phyloP scores from a whole-genome alignment of 1,140 invertebrate genomes.

The Spodoptera frugiperda region DNA sequence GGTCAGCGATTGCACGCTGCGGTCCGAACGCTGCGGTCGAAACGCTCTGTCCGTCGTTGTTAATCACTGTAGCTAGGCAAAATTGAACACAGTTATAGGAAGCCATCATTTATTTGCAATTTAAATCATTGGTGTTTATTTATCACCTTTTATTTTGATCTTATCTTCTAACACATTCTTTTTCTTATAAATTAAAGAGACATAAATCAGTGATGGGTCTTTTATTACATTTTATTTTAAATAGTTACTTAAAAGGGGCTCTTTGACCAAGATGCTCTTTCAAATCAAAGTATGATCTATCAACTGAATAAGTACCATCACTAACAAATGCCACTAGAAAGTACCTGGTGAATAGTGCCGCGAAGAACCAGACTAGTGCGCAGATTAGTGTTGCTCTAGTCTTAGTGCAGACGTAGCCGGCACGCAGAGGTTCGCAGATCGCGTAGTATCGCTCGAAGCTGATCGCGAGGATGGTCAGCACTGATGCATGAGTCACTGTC shows the following conservation, averaged over 20 bases:
- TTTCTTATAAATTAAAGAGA: no score
- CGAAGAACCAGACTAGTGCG: conserved; percentile 93
- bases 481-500: conserved; percentile 96
- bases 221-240: no score
- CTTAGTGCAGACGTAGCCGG: conserved; percentile 96
- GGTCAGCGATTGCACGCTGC: not conserved
- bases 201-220: no score
- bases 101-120: no score
- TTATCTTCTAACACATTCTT: no score
- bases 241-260: no score
- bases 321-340: not conserved
- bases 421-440: conserved; percentile 96
- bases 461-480: conserved; percentile 96
- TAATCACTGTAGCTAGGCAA: conserved; percentile 13
- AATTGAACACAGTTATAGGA: no score
- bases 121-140: no score
- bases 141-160: no score
- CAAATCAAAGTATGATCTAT: not conserved
- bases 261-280: no score
- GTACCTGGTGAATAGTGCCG: conserved; percentile 94
- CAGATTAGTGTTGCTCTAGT: conserved; percentile 94
- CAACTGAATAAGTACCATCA: not conserved
- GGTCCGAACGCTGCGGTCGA: not conserved
- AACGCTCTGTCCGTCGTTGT: not conserved
- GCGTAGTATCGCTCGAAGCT: conserved; percentile 98